Evolutionary conservation across 2,797 vertebrate genomes (phyloP), one percentile per base, ranked within the genome.

Genomic region (Remorina albescens): DNA sequence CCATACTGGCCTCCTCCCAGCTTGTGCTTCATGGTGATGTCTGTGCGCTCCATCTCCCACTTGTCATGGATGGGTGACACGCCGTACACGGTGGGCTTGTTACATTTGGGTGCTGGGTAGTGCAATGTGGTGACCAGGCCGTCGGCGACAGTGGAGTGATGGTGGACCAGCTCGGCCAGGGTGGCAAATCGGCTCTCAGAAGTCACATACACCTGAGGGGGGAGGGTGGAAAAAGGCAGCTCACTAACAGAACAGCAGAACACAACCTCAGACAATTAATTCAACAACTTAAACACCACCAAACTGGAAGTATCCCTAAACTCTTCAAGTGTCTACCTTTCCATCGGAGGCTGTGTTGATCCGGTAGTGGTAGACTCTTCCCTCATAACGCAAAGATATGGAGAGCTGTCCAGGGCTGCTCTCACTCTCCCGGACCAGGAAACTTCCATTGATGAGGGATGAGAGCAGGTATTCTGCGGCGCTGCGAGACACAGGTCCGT

Each of bases 1-100:
- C 98, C 98, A 6, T 99, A 99, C 88, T 99, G 98, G 74, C 98
- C 98, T 21, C 98, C 98, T 46, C 98, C 98, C 1, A 99, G 95
- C 86, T 99, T 99, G 96, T 99, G 98, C 96, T 99, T 99, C 98
- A 99, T 99, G 91, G 98, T 99, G 92, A 99, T 99, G 86, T 99
- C 98, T 5, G 98, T 99, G 77, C 98, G 95, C 83, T 99, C 98
- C 98, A 99, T 99, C 93, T 99, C 98, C 98, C 98, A 99, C 85
- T 99, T 99, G 90, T 99, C 98, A 0, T 99, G 97, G 91, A 98
- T 99, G 78, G 98, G 98, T 32, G 98, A 99, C 87, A 99, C 98
- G 0, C 98, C 98, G 0, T 99, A 99, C 73, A 99, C 97, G 0
- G 98, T 99, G 86, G 98, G 98, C 86, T 99, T 99, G 95, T 99